Evolutionary conservation across 2,113 vertebrate species (phyloP).

Genomic region (Tylochromis polylepis): DNA sequence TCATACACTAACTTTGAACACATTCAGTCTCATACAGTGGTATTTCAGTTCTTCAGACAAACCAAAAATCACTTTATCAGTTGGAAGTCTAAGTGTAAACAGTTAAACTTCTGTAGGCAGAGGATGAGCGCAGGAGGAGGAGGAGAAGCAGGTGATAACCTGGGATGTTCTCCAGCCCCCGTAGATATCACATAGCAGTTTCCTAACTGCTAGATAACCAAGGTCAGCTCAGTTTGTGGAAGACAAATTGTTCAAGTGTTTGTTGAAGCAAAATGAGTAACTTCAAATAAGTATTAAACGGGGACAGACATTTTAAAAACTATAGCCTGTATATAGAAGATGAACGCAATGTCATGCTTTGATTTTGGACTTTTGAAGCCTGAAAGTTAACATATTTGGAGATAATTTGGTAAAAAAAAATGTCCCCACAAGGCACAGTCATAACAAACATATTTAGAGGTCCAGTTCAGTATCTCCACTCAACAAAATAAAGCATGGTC

Average conservation of each 20-base stretch:
- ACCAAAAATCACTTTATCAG: conserved; percentile 41
- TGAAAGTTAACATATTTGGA: neutral
- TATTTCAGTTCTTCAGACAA: neutral
- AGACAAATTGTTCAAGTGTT: neutral
- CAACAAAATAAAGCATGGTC: neutral
- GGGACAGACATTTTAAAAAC: neutral
- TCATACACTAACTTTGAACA: neutral
- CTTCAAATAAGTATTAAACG: neutral
- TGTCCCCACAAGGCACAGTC: neutral
- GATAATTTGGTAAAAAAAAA: neutral
- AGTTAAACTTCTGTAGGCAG: neutral
- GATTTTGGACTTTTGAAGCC: neutral
- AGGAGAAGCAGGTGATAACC: conserved; percentile 40
- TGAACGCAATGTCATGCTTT: neutral
- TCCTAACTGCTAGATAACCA: conserved; percentile 24
- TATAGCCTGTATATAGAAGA: neutral
- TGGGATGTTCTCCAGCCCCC: conserved; percentile 15
- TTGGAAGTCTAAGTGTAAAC: neutral
- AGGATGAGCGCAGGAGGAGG: conserved; percentile 1
- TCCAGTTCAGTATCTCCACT: neutral
- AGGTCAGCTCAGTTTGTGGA: conserved; percentile 17
- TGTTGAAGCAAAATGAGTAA: neutral
- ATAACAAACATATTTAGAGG: neutral
- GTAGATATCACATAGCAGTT: conserved; percentile 11
- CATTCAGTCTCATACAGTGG: neutral